Percentiles rank a stretch among this genome's conserved stretches.
Evolutionary conservation across 1,140 invertebrate genomes (phyloP).

Genomic region (Drosophila serrata): DNA sequence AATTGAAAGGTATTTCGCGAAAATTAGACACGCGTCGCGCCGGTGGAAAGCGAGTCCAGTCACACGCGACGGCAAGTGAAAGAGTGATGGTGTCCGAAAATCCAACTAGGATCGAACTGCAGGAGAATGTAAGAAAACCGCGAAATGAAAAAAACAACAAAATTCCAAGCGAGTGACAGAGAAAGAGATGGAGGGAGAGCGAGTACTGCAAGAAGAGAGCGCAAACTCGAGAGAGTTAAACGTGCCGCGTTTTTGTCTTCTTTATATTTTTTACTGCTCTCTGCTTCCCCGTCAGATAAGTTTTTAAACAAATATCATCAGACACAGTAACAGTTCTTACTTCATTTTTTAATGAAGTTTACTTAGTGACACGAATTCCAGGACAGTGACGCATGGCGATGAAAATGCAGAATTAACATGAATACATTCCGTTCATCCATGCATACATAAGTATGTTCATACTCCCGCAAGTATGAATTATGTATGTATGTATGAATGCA

Average conservation of each 20-base stretch:
- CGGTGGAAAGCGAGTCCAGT: constrained; percentile 18
- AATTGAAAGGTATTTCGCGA: constrained; percentile 60
- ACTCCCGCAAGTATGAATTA: constrained; percentile 9
- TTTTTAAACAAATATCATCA: constrained; percentile 37
- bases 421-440: neutral
- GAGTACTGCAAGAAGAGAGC: constrained; percentile 45
- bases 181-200: constrained; percentile 10
- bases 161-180: constrained; percentile 6
- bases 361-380: constrained; percentile 15
- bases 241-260: constrained; percentile 25
- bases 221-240: constrained; percentile 61
- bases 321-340: constrained; percentile 13
- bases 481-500: neutral
- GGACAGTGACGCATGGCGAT: constrained; percentile 37
- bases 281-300: constrained; percentile 33
- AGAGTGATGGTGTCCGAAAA: constrained; percentile 29
- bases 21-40: constrained; percentile 2
- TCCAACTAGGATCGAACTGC: constrained; percentile 32
- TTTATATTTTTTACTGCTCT: constrained; percentile 14
- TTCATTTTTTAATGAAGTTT: constrained; percentile 17
- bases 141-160: constrained; percentile 43
- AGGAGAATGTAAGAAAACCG: constrained; percentile 64
- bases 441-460: constrained; percentile 2
- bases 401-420: constrained; percentile 16
- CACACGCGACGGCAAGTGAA: constrained; percentile 22